Evolutionary conservation across 2,888 invertebrate species (phyloP), one percentile per base, ranked within the genome.

Genomic region (Nephrotoma flavescens): DNA sequence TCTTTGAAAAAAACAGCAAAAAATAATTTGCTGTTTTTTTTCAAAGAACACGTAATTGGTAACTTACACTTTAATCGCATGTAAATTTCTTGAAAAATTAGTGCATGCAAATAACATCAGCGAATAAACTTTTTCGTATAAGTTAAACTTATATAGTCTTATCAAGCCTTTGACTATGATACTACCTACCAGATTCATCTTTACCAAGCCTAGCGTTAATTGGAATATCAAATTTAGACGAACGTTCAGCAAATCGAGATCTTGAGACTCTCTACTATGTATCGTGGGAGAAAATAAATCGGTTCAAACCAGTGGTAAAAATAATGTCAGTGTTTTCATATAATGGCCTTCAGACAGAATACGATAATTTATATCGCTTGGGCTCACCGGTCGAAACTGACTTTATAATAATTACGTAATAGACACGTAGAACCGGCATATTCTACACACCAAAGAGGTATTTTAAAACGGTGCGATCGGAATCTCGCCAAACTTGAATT

Each of bases 111-210:
- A 93, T 96, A 96, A 90, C 91, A 92, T 9, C 91, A 94, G 87
- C 93, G 97, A 88, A 94, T 99, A 42, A 93, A 93, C 87, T 93
- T 99, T 90, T 93, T 95, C 89, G 98, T 99, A 91, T 99, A 97
- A 91, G 93, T 95, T 89, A 93, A 95, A 87, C 92, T 94, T 0
- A 95, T 95, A 0, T 99, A 98, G 99, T 99, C 98, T 0, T 99
- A 97, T 91, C 99, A 99, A 92, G 97, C 96, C 0, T 99, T 92
- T 99, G 99, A 0, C 92, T 98, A 89, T 98, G 98, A 98, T 97
- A 96, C 89, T 95, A 96, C 89, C 93, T 95, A 4, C 94, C 95
- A 0, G 93, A 94, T n/a, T 93, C 94, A 86, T 90, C 92, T 1
- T 92, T 94, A 71, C 98, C 98, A 0, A 95, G 94, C 89, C 92